Percentiles rank a stretch among this genome's conserved stretches.
Evolutionary conservation across 2,888 invertebrate genomes (phyloP).

Genomic region (Tinea pellionella): DNA sequence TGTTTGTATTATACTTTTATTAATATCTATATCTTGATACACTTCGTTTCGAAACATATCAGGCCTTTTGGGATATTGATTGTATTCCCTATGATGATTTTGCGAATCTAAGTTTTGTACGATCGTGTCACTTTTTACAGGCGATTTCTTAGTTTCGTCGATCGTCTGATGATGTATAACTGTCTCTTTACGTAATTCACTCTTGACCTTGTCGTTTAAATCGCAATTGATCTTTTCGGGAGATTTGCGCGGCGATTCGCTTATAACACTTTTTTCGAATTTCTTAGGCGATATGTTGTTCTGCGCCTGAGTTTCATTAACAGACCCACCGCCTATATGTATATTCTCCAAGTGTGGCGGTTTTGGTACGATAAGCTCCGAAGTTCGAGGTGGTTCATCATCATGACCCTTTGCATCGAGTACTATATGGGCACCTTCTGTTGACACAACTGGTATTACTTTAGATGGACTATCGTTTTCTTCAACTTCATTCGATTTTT

Average conservation of each 20-base stretch:
- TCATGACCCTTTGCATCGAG: slow-evolving; percentile 48
- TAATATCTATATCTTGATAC: slow-evolving; percentile 41
- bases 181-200: slow-evolving; percentile 54
- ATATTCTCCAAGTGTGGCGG: slow-evolving; percentile 52
- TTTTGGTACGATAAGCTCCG: slow-evolving; percentile 45
- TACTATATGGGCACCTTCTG: slow-evolving; percentile 56
- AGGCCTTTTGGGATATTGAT: slow-evolving; percentile 35
- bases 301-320: slow-evolving; percentile 22
- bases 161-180: slow-evolving; percentile 55
- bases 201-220: slow-evolving; percentile 33
- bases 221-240: slow-evolving; percentile 38
- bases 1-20: slow-evolving; percentile 30
- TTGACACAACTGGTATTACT: slow-evolving; percentile 52
- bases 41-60: slow-evolving; percentile 47
- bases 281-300: slow-evolving; percentile 41
- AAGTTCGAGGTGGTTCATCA: slow-evolving; percentile 34
- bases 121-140: slow-evolving; percentile 50
- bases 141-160: slow-evolving; percentile 35
- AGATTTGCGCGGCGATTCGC: slow-evolving; percentile 41
- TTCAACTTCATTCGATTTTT: slow-evolving; percentile 40
- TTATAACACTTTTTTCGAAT: slow-evolving; percentile 41
- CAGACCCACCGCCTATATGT: slow-evolving; percentile 16
- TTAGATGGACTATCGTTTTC: slow-evolving; percentile 54
- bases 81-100: slow-evolving; percentile 32
- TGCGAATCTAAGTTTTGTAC: slow-evolving; percentile 45